Evolutionary conservation across 2,888 invertebrate genomes (phyloP).

Genomic region (Ramazzottius varieornatus): DNA sequence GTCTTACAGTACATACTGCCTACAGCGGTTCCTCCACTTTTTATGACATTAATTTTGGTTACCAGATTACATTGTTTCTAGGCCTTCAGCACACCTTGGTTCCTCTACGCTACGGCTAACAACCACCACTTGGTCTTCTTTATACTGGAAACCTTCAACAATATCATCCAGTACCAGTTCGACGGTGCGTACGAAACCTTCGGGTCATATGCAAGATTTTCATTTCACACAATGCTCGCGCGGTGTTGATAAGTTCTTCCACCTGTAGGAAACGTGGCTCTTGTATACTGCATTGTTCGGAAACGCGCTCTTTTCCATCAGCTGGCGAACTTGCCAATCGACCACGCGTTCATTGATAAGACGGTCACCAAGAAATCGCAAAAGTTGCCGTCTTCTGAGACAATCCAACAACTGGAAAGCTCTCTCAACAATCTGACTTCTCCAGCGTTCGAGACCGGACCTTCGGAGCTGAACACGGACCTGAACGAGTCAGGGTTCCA

Average conservation of each 20-base stretch:
- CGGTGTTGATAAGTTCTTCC: no score
- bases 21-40: background rate
- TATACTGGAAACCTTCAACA: conserved; percentile 92
- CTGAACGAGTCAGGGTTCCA: background rate
- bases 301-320: conserved; percentile 94
- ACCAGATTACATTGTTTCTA: conserved; percentile 10
- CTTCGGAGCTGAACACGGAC: no score
- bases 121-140: conserved; percentile 97
- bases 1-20: no score
- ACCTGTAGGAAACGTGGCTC: conserved; percentile 62
- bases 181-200: conserved; percentile 45
- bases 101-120: conserved; percentile 74
- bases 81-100: conserved; percentile 97
- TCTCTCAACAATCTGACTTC: no score
- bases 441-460: no score
- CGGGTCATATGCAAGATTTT: background rate
- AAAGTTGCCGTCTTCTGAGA: conserved; percentile 12
- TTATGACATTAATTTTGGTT: background rate
- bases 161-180: conserved; percentile 96
- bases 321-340: conserved; percentile 81
- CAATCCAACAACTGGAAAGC: no score
- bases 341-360: conserved; percentile 60
- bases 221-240: no score
- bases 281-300: conserved; percentile 92
- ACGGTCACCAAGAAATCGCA: conserved; percentile 24